Percentiles rank a stretch among this genome's conserved stretches.
Evolutionary conservation across 1,140 invertebrate genomes (phyloP).

Genomic region (Drosophila nebulosa): DNA sequence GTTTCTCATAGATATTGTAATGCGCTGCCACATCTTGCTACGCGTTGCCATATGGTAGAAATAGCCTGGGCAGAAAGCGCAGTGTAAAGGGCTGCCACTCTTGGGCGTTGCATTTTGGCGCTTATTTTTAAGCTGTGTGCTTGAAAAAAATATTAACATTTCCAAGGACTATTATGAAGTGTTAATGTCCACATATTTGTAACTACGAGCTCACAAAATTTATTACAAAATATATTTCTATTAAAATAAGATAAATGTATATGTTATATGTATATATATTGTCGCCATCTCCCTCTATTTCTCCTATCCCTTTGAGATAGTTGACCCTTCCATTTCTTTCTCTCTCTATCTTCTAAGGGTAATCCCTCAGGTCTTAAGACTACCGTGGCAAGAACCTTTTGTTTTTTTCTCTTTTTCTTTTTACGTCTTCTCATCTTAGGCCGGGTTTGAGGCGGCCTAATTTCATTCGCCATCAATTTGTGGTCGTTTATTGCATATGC

Average conservation of each 20-base stretch:
- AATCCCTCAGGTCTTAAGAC: not conserved
- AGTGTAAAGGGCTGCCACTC: too few species aligned
- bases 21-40: too few species aligned
- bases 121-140: too few species aligned
- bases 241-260: not conserved
- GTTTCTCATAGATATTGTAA: too few species aligned
- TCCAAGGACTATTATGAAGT: too few species aligned
- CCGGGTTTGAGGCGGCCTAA: not conserved
- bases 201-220: not conserved
- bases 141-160: too few species aligned
- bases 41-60: too few species aligned
- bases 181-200: too few species aligned
- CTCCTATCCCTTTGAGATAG: not conserved
- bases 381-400: not conserved
- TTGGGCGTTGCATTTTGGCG: too few species aligned
- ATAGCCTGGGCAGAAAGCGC: too few species aligned
- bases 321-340: not conserved
- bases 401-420: constrained; percentile 7
- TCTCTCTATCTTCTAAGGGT: not conserved
- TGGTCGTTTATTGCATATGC: not conserved
- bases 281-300: not conserved
- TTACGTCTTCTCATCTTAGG: not conserved
- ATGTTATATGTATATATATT: not conserved
- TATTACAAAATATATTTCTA: not conserved
- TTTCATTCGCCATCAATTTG: not conserved